These are phyloP conservation scores for Ladona fulva DNA, from an alignment of 1,140 invertebrate genomes.

Conservation along the genomic window DNA sequence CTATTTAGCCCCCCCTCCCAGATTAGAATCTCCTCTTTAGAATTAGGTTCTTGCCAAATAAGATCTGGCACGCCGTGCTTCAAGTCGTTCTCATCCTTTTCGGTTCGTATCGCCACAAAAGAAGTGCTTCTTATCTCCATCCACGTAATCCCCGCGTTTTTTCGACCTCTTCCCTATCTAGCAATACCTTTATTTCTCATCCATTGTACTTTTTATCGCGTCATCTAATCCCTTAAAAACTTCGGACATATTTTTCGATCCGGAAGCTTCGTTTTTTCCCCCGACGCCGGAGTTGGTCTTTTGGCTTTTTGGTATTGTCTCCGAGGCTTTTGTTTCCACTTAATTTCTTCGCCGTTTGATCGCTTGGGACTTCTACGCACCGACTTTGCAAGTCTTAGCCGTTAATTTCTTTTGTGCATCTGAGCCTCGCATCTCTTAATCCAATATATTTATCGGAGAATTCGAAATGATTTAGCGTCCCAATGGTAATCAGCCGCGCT, in stretches of 20 bases:
- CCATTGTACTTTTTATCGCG: background rate
- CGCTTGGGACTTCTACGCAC: background rate
- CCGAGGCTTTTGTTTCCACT: background rate
- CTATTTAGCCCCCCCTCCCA: background rate
- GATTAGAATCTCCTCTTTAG: background rate
- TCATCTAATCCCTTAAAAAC: no score
- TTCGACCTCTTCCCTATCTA: background rate
- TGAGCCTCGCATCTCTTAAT: no score
- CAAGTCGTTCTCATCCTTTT: background rate
- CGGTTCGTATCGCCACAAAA: background rate
- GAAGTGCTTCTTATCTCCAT: background rate
- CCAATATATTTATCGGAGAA: no score
- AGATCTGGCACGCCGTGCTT: background rate
- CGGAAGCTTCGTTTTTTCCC: no score
- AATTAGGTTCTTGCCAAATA: conserved; percentile 7
- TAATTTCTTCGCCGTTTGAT: background rate
- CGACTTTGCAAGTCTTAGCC: no score
- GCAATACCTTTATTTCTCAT: background rate
- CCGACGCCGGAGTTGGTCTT: no score
- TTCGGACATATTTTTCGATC: no score
- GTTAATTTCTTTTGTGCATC: no score
- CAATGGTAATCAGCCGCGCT: no score
- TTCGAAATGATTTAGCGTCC: no score
- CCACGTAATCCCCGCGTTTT: background rate
- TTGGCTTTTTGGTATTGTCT: no score